Evolutionary conservation across 1,140 invertebrate genomes (phyloP).

Genomic region (Carposina sasakii): DNA sequence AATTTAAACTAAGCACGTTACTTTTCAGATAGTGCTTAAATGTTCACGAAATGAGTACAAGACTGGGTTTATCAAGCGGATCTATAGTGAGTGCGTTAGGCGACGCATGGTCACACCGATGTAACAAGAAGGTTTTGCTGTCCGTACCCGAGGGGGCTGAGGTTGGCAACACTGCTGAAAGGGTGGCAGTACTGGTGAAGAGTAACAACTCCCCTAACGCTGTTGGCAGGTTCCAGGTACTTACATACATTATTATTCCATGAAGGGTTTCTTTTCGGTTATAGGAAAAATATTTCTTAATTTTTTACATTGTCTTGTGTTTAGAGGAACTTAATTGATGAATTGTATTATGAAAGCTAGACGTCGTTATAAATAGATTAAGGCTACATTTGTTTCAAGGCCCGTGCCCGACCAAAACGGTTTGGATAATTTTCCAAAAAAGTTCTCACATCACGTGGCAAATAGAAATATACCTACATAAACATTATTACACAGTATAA

Average conservation of each 20-base stretch:
- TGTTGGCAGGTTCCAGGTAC: slow-evolving; percentile 47
- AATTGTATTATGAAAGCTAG: no score
- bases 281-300: background rate
- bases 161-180: slow-evolving; percentile 9
- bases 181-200: slow-evolving; percentile 46
- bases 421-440: no score
- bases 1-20: no score
- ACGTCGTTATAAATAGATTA: no score
- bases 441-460: no score
- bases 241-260: background rate
- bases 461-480: no score
- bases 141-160: no score
- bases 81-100: slow-evolving; percentile 60
- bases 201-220: slow-evolving; percentile 38
- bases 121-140: slow-evolving; percentile 48
- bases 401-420: no score
- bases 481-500: no score
- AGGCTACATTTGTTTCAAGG: no score
- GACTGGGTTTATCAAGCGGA: slow-evolving; percentile 50
- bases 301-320: background rate
- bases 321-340: no score
- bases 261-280: background rate
- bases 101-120: slow-evolving; percentile 65
- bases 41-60: slow-evolving; percentile 73
- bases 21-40: slow-evolving; percentile 69